These are phyloP conservation scores for Morinoia aosen DNA, from an alignment of 2,888 invertebrate species.

Conservation along the genomic window DNA sequence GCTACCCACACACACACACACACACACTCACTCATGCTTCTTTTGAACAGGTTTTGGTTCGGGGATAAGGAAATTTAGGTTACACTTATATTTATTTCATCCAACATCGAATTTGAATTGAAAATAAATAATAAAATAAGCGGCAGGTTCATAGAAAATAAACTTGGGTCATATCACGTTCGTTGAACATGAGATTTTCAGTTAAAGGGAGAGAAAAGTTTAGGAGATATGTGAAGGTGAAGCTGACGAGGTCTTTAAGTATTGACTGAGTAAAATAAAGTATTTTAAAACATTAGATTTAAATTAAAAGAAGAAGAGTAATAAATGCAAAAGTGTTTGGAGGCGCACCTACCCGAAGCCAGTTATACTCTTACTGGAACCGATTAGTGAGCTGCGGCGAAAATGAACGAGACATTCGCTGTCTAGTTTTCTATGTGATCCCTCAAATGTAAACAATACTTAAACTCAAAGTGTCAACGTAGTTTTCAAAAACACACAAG, in stretches of 20 bases:
- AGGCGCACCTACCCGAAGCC: background rate
- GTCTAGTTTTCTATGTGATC: background rate
- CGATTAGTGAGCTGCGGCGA: background rate
- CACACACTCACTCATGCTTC: background rate
- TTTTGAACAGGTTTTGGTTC: background rate
- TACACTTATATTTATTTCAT: too few species aligned
- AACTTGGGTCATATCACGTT: too few species aligned
- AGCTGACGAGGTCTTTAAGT: background rate
- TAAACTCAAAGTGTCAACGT: background rate
- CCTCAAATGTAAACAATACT: background rate
- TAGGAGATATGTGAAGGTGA: background rate
- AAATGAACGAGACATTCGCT: background rate
- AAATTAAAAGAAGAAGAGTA: background rate
- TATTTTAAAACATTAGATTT: background rate
- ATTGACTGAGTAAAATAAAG: background rate
- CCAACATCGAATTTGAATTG: background rate
- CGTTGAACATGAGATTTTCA: too few species aligned
- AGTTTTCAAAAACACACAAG: background rate
- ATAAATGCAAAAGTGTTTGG: background rate
- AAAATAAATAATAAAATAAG: too few species aligned
- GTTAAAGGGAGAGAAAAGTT: too few species aligned
- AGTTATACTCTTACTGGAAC: background rate
- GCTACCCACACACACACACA: background rate
- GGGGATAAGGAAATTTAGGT: background rate
- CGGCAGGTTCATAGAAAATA: too few species aligned